These are phyloP conservation scores for Microchrysa polita DNA, from an alignment of 2,888 invertebrate species.

Conservation along the genomic window DNA sequence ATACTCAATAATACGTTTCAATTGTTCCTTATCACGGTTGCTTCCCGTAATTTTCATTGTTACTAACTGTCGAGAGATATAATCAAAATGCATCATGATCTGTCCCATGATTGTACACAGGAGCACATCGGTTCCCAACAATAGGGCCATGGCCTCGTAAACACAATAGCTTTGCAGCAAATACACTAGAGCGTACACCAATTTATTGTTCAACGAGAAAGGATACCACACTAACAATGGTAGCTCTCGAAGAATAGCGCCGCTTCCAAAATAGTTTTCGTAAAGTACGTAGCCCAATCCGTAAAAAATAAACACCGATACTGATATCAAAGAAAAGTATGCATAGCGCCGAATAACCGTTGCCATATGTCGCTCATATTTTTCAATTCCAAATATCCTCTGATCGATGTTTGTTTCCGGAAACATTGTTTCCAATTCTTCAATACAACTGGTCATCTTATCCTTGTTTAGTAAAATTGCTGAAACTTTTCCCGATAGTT, in stretches of 20 bases:
- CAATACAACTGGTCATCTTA: not conserved
- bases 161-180: conserved; percentile 55
- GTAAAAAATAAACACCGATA: conserved; percentile 58
- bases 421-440: conserved; percentile 53
- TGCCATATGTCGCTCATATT: conserved; percentile 52
- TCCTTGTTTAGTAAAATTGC: conserved; percentile 54
- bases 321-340: conserved; percentile 54
- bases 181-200: conserved; percentile 55
- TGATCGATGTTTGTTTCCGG: conserved; percentile 53
- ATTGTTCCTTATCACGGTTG: conserved; percentile 51
- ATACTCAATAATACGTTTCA: conserved; percentile 53
- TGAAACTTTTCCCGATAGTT: conserved; percentile 57
- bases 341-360: conserved; percentile 55
- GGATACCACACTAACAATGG: conserved; percentile 52
- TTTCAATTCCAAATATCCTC: conserved; percentile 49
- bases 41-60: conserved; percentile 50
- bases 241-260: conserved; percentile 9
- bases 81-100: conserved; percentile 60
- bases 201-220: conserved; percentile 28
- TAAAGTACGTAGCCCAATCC: conserved; percentile 40
- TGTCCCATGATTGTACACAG: conserved; percentile 57
- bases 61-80: conserved; percentile 53
- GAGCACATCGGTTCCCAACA: conserved; percentile 58
- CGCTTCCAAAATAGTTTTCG: conserved; percentile 38
- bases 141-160: conserved; percentile 56